A percentile compares a stretch with the other conserved stretches of the same genome.
Evolutionary conservation across 2,888 invertebrate genomes (phyloP).

Genomic region (Morpho helenor): DNA sequence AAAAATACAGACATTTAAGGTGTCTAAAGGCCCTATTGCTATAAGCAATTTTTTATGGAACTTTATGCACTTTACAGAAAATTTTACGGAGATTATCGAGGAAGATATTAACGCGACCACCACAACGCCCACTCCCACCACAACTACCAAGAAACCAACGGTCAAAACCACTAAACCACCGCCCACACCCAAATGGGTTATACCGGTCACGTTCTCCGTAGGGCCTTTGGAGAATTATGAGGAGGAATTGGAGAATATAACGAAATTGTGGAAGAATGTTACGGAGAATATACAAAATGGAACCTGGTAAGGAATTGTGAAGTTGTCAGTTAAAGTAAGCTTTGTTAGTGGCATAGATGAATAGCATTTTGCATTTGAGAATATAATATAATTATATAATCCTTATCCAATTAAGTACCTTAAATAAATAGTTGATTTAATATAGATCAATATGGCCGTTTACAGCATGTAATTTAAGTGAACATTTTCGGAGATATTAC

Average conservation of each 20-base stretch:
- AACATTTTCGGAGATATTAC: too few species aligned
- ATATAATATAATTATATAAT: too few species aligned
- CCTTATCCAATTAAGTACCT: too few species aligned
- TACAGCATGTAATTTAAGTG: too few species aligned
- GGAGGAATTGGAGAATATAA: constrained; percentile 54
- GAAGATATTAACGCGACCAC: constrained; percentile 60
- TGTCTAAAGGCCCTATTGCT: too few species aligned
- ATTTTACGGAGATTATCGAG: constrained; percentile 66
- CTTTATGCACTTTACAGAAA: constrained; percentile 45
- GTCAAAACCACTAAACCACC: constrained; percentile 45
- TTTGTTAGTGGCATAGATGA: too few species aligned
- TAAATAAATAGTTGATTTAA: too few species aligned
- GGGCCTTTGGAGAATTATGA: constrained; percentile 77
- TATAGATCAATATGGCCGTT: too few species aligned
- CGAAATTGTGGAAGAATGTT: constrained; percentile 46
- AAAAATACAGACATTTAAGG: too few species aligned
- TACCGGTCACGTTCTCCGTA: constrained; percentile 88
- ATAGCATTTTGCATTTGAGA: too few species aligned
- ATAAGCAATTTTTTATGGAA: too few species aligned
- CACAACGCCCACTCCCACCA: constrained; percentile 41
- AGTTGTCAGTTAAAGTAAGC: too few species aligned
- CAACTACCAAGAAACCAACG: constrained; percentile 41
- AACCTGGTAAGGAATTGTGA: constrained; percentile 49
- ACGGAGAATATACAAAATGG: constrained; percentile 53
- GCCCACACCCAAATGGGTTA: constrained; percentile 82